These are phyloP conservation scores for Triplophysa siluroides DNA, from an alignment of 2,113 vertebrate species.

Conservation along the genomic window DNA sequence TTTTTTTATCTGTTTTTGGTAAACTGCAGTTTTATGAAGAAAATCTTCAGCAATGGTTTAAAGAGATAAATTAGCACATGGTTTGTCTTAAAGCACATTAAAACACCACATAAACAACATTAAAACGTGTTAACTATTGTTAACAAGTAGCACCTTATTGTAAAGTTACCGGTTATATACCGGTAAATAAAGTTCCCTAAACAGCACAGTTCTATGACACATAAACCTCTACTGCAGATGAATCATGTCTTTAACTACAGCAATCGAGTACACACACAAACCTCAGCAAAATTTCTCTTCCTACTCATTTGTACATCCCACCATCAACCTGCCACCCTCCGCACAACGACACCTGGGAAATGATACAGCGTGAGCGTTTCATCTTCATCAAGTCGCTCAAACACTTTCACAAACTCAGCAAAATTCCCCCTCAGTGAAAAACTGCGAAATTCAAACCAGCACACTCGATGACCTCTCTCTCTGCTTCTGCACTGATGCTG, in stretches of 20 bases:
- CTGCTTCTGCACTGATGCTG: not conserved
- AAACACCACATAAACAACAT: too few relatives aligned
- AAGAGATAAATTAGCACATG: too few relatives aligned
- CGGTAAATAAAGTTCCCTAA: not conserved
- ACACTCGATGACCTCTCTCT: not conserved
- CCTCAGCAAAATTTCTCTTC: conserved; percentile 40
- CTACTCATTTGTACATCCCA: not conserved
- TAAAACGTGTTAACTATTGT: too few relatives aligned
- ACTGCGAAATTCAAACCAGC: conserved; percentile 12
- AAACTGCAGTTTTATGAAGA: too few relatives aligned
- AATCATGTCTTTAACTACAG: conserved; percentile 49
- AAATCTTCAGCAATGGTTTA: too few relatives aligned
- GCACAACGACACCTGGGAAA: not conserved
- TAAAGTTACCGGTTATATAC: too few relatives aligned
- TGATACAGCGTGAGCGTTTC: conserved; percentile 5
- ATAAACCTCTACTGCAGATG: conserved; percentile 46
- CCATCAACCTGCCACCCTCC: not conserved
- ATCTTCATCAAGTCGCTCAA: conserved; percentile 11
- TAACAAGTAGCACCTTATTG: too few relatives aligned
- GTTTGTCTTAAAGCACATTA: too few relatives aligned
- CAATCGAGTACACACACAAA: not conserved
- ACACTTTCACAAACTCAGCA: not conserved
- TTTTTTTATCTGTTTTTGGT: too few relatives aligned
- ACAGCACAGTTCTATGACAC: conserved; percentile 34
- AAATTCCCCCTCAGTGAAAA: conserved; percentile 3